These are phyloP conservation scores for Gallinago jamesoni DNA, from an alignment of 2,113 vertebrate genomes.

Conservation along the genomic window DNA sequence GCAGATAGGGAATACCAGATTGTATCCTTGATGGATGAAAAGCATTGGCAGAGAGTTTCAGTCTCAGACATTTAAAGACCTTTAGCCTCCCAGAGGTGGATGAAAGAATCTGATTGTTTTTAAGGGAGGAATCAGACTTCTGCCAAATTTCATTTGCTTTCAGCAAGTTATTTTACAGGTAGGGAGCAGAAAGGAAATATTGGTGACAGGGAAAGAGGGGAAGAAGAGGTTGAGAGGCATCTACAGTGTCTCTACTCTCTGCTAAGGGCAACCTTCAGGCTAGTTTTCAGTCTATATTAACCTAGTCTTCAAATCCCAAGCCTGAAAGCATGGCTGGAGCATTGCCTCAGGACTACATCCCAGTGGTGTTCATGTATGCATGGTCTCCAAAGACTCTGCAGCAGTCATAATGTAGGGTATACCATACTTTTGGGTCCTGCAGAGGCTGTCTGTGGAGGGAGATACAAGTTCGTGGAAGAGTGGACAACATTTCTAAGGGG, in stretches of 20 bases:
- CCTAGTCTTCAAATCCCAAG: not conserved
- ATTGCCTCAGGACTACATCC: not conserved
- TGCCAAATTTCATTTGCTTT: not conserved
- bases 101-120: not conserved
- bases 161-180: not conserved
- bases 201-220: not conserved
- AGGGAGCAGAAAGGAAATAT: not conserved
- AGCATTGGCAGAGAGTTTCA: not conserved
- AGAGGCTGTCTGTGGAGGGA: not conserved
- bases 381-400: not conserved
- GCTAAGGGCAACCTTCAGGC: not conserved
- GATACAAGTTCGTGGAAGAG: not conserved
- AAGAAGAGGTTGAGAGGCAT: not conserved
- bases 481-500: not conserved
- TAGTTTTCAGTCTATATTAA: not conserved
- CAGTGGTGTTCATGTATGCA: fast-evolving
- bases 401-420: not conserved
- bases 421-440: not conserved
- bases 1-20: not conserved
- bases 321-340: not conserved
- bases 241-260: not conserved
- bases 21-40: not conserved
- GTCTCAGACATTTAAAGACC: not conserved
- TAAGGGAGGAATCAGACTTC: not conserved
- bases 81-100: not conserved